Conservation (phyloP, 1,140 invertebrate genomes). For the Nebria ingens region DNA sequence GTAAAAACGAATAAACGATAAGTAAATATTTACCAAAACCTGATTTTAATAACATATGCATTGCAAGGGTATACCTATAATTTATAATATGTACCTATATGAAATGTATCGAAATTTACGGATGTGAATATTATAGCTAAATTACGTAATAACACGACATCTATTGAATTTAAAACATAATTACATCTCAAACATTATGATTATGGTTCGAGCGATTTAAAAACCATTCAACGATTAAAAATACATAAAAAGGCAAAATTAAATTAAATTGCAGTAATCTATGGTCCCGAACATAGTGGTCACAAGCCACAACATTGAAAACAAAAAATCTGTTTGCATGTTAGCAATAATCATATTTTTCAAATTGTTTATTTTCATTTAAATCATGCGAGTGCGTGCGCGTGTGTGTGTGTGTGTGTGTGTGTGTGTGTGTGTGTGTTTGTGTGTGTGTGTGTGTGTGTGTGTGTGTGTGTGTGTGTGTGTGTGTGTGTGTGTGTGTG, state of each 20-base stretch:
- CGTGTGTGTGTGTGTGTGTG: not conserved
- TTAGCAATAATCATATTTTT: not conserved
- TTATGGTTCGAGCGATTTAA: not conserved
- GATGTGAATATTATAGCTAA: not conserved
- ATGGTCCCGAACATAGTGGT: not conserved
- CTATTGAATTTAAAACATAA: constrained; percentile 7
- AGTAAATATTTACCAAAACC: too few species aligned
- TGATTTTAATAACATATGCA: too few species aligned
- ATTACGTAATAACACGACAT: not conserved
- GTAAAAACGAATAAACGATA: too few species aligned
- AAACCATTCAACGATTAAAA: not conserved
- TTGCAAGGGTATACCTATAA: too few species aligned
- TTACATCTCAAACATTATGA: not conserved
- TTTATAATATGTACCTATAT: too few species aligned
- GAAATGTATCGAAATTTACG: too few species aligned
- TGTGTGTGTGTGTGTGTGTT: not conserved
- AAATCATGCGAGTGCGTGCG: not conserved
- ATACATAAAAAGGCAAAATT: not conserved
- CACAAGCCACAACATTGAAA: not conserved
- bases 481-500: not conserved
- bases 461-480: not conserved
- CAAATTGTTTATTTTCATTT: not conserved
- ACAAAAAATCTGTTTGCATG: too few species aligned
- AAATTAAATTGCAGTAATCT: not conserved
- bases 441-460: not conserved